Evolutionary conservation across 2,113 vertebrate genomes (phyloP).

Genomic region (Sapayoa aenigma): DNA sequence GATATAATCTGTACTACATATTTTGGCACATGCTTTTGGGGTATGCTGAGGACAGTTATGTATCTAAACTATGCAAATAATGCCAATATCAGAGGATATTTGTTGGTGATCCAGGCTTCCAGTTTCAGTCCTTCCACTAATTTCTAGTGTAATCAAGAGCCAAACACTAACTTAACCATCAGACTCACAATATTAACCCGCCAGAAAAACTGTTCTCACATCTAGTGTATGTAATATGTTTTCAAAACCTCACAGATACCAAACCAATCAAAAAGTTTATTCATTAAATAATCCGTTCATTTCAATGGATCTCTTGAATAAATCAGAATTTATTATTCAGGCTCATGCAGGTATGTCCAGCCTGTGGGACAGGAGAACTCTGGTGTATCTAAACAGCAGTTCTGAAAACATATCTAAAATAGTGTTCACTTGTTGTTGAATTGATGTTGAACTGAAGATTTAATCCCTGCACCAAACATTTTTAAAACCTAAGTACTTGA

Average conservation of each 20-base stretch:
- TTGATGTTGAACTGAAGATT: not conserved
- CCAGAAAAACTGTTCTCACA: not conserved
- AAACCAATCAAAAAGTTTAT: not conserved
- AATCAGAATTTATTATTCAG: not conserved
- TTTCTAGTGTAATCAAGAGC: not conserved
- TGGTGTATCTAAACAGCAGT: not conserved
- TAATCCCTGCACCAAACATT: not conserved
- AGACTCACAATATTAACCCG: not conserved
- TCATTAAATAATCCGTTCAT: not conserved
- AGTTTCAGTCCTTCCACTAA: not conserved
- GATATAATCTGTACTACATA: not conserved
- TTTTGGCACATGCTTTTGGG: slow-evolving; percentile 10
- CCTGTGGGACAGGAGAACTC: not conserved
- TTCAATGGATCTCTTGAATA: not conserved
- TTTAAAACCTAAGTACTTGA: not conserved
- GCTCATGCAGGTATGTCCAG: not conserved
- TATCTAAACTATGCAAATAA: not conserved
- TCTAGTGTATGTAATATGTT: not conserved
- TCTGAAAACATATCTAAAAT: not conserved
- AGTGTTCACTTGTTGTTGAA: not conserved
- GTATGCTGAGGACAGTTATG: not conserved
- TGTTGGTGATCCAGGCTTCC: not conserved
- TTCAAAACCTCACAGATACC: not conserved
- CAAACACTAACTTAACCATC: not conserved
- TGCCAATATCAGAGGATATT: not conserved